Evolutionary conservation across 1,140 invertebrate genomes (phyloP).

Genomic region (Drosophila neocordata): DNA sequence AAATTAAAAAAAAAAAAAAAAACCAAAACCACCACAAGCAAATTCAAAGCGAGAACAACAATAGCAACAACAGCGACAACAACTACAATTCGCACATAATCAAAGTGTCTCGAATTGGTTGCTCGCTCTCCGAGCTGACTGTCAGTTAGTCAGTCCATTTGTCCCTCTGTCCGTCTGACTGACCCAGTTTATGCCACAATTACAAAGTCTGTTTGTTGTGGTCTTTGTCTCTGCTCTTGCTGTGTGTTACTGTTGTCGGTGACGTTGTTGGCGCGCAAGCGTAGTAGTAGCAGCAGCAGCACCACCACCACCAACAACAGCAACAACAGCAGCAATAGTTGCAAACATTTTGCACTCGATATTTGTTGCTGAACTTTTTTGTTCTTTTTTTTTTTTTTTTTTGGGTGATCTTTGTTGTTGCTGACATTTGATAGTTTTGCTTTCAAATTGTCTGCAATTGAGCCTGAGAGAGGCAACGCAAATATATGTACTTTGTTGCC

Average conservation of each 20-base stretch:
- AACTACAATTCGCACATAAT: constrained; percentile 45
- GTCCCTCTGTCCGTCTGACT: constrained; percentile 35
- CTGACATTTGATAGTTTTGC: constrained; percentile 78
- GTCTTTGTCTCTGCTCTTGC: constrained; percentile 34
- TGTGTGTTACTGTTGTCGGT: constrained; percentile 15
- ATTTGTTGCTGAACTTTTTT: constrained; percentile 32
- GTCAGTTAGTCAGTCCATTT: constrained; percentile 7
- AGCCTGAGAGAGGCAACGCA: constrained; percentile 33
- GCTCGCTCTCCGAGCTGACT: constrained; percentile 35
- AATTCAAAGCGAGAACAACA: constrained; percentile 22
- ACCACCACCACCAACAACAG: constrained; percentile 24
- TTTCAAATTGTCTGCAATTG: constrained; percentile 80
- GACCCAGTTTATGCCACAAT: constrained; percentile 78
- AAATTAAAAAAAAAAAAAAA: constrained; percentile 47
- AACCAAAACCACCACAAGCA: constrained; percentile 11
- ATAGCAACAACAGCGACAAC: constrained; percentile 25
- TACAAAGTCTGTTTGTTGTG: constrained; percentile 62
- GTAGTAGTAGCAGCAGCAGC: constrained; percentile 40
- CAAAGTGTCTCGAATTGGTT: constrained; percentile 42
- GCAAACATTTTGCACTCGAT: constrained; percentile 59
- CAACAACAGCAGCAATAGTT: constrained; percentile 32
- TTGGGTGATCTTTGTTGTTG: constrained; percentile 36
- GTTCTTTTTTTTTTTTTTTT: not conserved
- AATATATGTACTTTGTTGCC: constrained; percentile 58
- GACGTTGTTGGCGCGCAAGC: constrained; percentile 59